Base-by-base conservation (phyloP, 1,140 invertebrate species). In the Neelides sp. region DNA sequence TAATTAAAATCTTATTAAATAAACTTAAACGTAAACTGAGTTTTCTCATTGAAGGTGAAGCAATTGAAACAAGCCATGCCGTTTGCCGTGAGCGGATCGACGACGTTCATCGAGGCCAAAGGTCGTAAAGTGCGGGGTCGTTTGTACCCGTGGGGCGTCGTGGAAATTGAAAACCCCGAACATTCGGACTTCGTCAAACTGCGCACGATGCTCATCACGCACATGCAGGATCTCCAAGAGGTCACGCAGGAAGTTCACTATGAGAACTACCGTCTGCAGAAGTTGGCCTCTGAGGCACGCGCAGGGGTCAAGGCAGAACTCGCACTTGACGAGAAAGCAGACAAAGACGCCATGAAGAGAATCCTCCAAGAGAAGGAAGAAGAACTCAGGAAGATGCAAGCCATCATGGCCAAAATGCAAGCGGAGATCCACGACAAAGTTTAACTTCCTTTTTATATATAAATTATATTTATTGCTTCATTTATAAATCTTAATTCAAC, bases 141-240 rank as follows among this genome's bases (percentile, higher is more conserved):
- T 28, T 74, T 94, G 19, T 98, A 98, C 73, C 92, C 93, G 0
- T 99, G 94, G 94, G 95, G 95, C 34, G 85, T 94, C 22, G 92
- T 98, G 1, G 94, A 98, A 75, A 92, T 98, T n/a, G 95, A 98
- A 69, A 98, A 98, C 73, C 83, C 94, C 1, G 89, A 94, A 47
- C 94, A 98, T 68, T 96, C 93, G 72, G 95, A 99, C 74, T 99
- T 98, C 67, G 86, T 96, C 55, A 95, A 97, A 66, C 75, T 99
- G 40, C 73, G 93, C 55, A 95, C 93, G 24, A 97, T 98, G 90
- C 74, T 99, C 7, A 96, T 98, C 47, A 90, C 88, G 7, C 89
- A 95, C 65, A 89, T 96, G 85, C 89, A 94, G 69, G 91, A 95
- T 71, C 70, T 95, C 37, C 90, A 95, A 67, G 90, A 95, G 69